Percentiles rank a stretch among this genome's conserved stretches.
phyloP scores from a whole-genome alignment of 2,797 vertebrate genomes.

The Semotilus atromaculatus region DNA sequence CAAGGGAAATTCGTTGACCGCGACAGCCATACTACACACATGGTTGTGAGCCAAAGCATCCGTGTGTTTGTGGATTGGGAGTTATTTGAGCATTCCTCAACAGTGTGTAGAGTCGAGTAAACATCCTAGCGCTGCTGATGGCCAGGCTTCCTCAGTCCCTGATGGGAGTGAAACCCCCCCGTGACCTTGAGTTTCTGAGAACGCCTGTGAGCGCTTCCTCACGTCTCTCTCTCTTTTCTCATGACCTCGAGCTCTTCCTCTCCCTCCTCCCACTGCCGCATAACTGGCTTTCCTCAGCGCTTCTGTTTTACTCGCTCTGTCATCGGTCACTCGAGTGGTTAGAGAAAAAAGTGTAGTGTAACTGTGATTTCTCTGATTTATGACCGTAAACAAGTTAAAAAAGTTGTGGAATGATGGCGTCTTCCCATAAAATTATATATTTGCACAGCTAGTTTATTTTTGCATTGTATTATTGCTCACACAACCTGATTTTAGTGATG shows the following conservation, averaged over 20 bases:
- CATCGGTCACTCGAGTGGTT: slow-evolving; percentile 7
- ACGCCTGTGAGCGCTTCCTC: slow-evolving; percentile 43
- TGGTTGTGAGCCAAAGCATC: no score
- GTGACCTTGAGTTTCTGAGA: slow-evolving; percentile 54
- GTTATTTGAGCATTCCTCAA: slow-evolving; percentile 68
- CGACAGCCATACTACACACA: no score
- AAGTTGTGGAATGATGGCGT: neutral
- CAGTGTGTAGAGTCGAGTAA: slow-evolving; percentile 62
- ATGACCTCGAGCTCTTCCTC: slow-evolving; percentile 81
- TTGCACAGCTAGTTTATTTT: neutral
- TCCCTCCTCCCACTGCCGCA: slow-evolving; percentile 56
- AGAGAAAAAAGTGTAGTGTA: slow-evolving; percentile 15
- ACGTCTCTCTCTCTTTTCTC: slow-evolving; percentile 72
- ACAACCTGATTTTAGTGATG: neutral
- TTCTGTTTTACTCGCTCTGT: slow-evolving; percentile 26
- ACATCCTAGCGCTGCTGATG: slow-evolving; percentile 36
- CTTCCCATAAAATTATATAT: slow-evolving; percentile 1
- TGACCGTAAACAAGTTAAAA: neutral
- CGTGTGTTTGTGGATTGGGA: slow-evolving; percentile 53
- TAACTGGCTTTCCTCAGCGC: slow-evolving; percentile 54
- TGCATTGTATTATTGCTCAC: neutral
- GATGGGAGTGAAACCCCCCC: slow-evolving; percentile 46
- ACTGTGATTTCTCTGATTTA: slow-evolving; percentile 1
- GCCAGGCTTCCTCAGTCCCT: slow-evolving; percentile 22
- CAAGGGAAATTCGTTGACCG: no score